Base-by-base conservation (phyloP, 2,797 vertebrate species). In the Salmo trutta region DNA sequence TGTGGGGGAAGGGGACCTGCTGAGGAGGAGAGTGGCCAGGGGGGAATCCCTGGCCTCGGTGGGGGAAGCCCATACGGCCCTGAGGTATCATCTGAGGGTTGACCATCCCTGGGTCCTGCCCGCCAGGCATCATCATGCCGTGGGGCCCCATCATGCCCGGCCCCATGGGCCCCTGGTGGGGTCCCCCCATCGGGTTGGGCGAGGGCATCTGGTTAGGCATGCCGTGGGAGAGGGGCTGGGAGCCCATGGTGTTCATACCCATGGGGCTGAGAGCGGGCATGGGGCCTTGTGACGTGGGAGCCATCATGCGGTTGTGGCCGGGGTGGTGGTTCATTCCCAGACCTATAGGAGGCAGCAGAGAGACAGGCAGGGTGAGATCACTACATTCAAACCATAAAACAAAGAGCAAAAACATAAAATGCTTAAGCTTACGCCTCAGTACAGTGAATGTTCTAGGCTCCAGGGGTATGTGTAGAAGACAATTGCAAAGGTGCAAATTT, bases 231-330 rank as follows among this genome's bases (percentile, higher is more conserved):
- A 99, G 97, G 81, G 98, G 97, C 91, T 99, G 97, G 82, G 97
- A 97, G 78, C 93, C 95, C 93, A 95, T 94, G 53, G 94, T 84
- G 88, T 93, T 95, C 97, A 99, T 98, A 91, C 97, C 97, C 94
- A 99, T 96, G 79, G 98, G 98, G 89, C 98, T 99, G 87, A 99
- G 97, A 79, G 98, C 97, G 88, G 97, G 94, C 97, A 99, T 98
- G 82, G 97, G 96, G 90, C 97, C 97, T 77, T 95, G 88, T 64
- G 96, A 95, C 88, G 97, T 97, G 83, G 98, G 97, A 87, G 95
- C 96, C 95, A 98, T 97, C 97, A 98, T 96, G 84, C 97, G 97
- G 87, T 97, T 96, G 93, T 98, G 97, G 87, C 93, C 94, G 94
- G 96, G 94, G 94, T 95, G 94, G 86, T 91, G 96, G 91, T 98